These are phyloP conservation scores for Epiblema foenella DNA, from an alignment of 2,888 invertebrate genomes.

Conservation along the genomic window DNA sequence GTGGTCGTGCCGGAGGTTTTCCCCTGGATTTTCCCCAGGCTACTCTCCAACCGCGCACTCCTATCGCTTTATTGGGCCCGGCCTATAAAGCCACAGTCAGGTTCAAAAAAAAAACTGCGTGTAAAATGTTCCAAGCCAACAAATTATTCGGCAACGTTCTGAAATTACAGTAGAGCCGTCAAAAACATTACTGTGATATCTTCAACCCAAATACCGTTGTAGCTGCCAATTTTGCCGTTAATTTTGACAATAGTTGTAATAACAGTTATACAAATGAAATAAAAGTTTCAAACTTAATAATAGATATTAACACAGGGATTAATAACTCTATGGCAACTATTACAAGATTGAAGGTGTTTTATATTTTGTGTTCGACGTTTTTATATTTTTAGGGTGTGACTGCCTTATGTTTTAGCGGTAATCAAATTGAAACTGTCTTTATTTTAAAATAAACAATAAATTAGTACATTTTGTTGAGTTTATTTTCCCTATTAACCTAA, in stretches of 20 bases:
- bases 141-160: conserved; percentile 24
- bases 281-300: not conserved
- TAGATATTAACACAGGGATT: not conserved
- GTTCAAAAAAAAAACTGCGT: too few relatives aligned
- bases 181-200: conserved; percentile 17
- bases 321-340: not conserved
- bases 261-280: not conserved
- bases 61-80: too few relatives aligned
- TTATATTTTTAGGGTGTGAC: not conserved
- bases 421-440: too few relatives aligned
- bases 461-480: too few relatives aligned
- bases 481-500: too few relatives aligned
- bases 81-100: too few relatives aligned
- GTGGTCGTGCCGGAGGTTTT: too few relatives aligned
- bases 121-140: conserved; percentile 18
- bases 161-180: conserved; percentile 32
- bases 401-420: not conserved
- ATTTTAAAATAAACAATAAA: too few relatives aligned
- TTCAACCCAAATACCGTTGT: conserved; percentile 3
- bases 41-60: too few relatives aligned
- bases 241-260: conserved; percentile 26
- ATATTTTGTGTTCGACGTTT: not conserved
- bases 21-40: too few relatives aligned
- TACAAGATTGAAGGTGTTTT: not conserved
- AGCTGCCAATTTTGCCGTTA: conserved; percentile 36